Evolutionary conservation across 2,797 vertebrate species (phyloP), one percentile per base, ranked within the genome.

Genomic region (Merluccius polli): DNA sequence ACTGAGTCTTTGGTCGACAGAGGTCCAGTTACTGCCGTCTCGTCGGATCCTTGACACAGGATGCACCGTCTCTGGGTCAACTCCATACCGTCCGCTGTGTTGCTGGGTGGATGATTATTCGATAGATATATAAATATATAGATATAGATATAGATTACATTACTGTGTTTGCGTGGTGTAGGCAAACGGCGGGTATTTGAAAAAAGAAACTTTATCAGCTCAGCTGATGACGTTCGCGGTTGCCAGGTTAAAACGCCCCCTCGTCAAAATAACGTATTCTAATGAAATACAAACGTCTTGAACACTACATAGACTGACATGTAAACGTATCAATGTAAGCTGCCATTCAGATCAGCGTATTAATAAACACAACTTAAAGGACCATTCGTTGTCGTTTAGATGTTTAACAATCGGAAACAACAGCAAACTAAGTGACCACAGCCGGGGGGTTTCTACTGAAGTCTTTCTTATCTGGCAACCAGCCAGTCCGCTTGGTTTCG

Each of bases 1-100:
- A 90, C 52, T 0, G 32, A 0, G 0, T 72, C 68, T 78, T 92
- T 92, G 0, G 74, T 86, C 0, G 82, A 85, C 1, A 94, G 11
- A 0, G 83, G 0, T 33, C 92, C 93, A 5, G 92, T 94, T 0
- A 1, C 11, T 0, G 0, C 0, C 2, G 84, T 84, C 84, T 94
- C 92, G 0, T 83, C 44, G 4, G 80, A 71, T 2, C 1, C 44
- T 0, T 21, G 0, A 41, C 93, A 94, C 0, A 94, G 79, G 0
- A 78, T 0, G 18, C 92, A 94, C 3, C 0, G 0, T 1, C 73
- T 71, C 32, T 48, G 33, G 33, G 8, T 8, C 3, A 8, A 48
- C 44, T 48, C 7, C 33, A 8, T 12, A n/a, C 48, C 48, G 18
- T 52, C 2, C 8, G 21, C 1, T 0, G 48, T n/a, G 10, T 59